Evolutionary conservation across 2,888 invertebrate genomes (phyloP), one percentile per base, ranked within the genome.

Genomic region (Drosophila atripex): DNA sequence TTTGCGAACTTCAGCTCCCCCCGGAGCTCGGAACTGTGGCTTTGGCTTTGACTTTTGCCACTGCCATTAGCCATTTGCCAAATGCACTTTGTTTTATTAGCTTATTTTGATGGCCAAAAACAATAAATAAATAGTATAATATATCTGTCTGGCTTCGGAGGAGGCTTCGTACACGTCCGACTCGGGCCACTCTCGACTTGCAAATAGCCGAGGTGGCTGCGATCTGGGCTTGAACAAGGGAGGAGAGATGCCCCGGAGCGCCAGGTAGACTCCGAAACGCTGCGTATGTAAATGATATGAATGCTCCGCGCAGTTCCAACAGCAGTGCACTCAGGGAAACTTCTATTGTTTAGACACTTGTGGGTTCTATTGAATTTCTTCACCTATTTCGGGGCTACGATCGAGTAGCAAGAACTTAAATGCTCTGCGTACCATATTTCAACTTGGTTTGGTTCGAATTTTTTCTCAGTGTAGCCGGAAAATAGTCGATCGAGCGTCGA

Each of bases 181-280:
- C 49, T 68, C 82, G 68, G 73, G 66, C 74, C 64, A 52, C 82
- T 75, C 68, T 70, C 77, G 57, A 79, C 77, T 76, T 85, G 76
- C 79, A 77, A 82, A 82, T 82, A 82, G 82, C 71, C 66, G 71
- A 74, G 49, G 49, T 53, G 35, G 53, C 43, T 45, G 71, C 54
- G 61, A 51, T 55, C 66, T 66, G 51, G 45, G 49, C 63, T 57
- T 61, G 14, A 51, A 21, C 54, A 52, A 57, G 68, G 3, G 41
- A 43, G 63, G 61, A 58, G 57, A 49, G 60, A 57, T 78, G 68
- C 57, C 59, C 52, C 65, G 23, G 66, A 71, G 56, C 63, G 47
- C 14, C 63, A 71, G 79, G 59, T 64, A 75, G 54, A 71, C 53
- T 52, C 64, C 58, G 56, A 45, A 49, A 65, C 70, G 47, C 69